These are phyloP conservation scores for Cactoblastis cactorum DNA, from an alignment of 2,888 invertebrate genomes.

Conservation along the genomic window DNA sequence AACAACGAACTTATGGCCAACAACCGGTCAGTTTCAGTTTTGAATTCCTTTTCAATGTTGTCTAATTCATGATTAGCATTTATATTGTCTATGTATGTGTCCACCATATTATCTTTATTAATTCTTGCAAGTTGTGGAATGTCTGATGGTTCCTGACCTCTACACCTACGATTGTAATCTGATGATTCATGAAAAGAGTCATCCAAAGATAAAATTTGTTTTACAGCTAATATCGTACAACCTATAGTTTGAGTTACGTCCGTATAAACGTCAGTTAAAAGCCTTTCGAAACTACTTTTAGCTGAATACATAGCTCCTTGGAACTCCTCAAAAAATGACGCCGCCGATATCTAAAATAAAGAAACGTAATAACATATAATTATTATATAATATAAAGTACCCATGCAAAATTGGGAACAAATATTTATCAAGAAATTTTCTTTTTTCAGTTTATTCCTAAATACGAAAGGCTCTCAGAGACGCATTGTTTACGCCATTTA, in stretches of 20 bases:
- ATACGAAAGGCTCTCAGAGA: no score
- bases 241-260: conserved; percentile 59
- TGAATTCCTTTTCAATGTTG: conserved; percentile 32
- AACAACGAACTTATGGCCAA: conserved; percentile 41
- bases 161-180: conserved; percentile 31
- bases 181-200: conserved; percentile 28
- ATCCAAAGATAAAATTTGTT: conserved; percentile 41
- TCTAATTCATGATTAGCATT: conserved; percentile 28
- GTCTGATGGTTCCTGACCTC: conserved; percentile 11
- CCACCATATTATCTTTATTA: conserved; percentile 28
- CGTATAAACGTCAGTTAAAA: conserved; percentile 52
- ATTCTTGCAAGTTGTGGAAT: not conserved
- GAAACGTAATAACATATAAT: no score
- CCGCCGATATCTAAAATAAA: conserved; percentile 49
- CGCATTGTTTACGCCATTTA: no score
- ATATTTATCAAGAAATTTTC: no score
- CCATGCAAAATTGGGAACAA: no score
- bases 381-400: no score
- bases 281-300: conserved; percentile 48
- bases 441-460: no score
- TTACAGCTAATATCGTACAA: conserved; percentile 58
- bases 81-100: conserved; percentile 28
- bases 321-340: conserved; percentile 49
- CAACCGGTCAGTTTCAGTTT: conserved; percentile 42
- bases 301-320: conserved; percentile 45